Conservation (phyloP, 2,888 invertebrate species). For the Epicampocera succincta region DNA sequence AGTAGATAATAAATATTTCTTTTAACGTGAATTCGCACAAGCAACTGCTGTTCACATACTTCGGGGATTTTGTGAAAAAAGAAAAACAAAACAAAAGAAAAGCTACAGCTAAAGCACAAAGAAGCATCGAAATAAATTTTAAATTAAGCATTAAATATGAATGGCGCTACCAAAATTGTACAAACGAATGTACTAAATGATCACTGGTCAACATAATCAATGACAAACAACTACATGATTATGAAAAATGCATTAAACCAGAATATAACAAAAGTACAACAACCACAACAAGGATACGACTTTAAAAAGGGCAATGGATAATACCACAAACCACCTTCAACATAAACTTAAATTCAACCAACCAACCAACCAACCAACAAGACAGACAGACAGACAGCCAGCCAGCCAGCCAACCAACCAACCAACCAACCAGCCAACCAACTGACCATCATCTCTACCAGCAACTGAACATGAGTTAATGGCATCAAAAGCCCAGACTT, state of each 20-base stretch:
- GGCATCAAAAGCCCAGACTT: constrained; percentile 42
- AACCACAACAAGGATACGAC: background rate
- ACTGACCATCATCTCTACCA: constrained; percentile 33
- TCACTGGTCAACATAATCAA: constrained; percentile 62
- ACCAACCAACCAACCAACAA: constrained; percentile 33
- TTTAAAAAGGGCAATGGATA: constrained; percentile 19
- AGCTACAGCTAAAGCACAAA: constrained; percentile 1
- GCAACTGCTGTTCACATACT: constrained; percentile 10
- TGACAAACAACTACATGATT: constrained; percentile 61
- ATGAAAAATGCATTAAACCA: constrained; percentile 47
- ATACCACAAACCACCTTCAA: constrained; percentile 55
- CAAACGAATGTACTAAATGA: constrained; percentile 53
- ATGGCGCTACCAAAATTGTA: constrained; percentile 63
- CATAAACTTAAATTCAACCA: constrained; percentile 18
- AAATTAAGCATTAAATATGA: constrained; percentile 56
- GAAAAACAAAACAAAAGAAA: too few species aligned
- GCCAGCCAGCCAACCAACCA: constrained; percentile 16
- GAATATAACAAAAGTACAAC: constrained; percentile 9
- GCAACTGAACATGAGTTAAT: constrained; percentile 34
- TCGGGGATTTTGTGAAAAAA: background rate
- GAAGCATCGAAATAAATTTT: constrained; percentile 54
- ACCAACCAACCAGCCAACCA: constrained; percentile 20
- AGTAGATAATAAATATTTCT: constrained; percentile 1
- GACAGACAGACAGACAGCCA: too few species aligned
- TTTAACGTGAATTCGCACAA: constrained; percentile 25